These are phyloP conservation scores for Sepioteuthis lessoniana DNA, from an alignment of 2,888 invertebrate species.

Conservation along the genomic window DNA sequence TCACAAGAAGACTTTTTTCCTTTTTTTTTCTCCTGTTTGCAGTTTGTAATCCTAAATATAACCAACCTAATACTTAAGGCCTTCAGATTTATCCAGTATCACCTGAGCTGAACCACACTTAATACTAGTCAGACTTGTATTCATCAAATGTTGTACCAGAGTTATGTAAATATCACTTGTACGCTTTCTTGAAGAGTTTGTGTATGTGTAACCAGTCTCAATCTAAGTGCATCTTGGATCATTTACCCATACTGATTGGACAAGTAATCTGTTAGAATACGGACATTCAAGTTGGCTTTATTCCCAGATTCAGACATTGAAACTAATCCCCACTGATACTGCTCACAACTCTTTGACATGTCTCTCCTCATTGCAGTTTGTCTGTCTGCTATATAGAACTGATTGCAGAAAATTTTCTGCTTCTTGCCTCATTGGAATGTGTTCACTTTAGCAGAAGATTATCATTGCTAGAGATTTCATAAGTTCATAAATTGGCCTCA, in stretches of 20 bases:
- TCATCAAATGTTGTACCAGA: not conserved
- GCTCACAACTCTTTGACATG: not conserved
- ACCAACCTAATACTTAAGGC: not conserved
- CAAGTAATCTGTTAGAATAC: constrained; percentile 12
- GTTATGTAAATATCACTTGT: not conserved
- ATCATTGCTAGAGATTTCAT: not conserved
- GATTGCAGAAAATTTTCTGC: not conserved
- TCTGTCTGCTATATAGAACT: not conserved
- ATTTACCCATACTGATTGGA: constrained; percentile 1
- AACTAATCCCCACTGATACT: not conserved
- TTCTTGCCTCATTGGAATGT: not conserved
- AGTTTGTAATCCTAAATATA: not conserved
- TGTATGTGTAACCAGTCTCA: not conserved
- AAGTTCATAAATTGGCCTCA: not conserved
- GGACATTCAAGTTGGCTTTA: constrained; percentile 18
- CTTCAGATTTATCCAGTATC: not conserved
- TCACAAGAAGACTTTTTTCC: not conserved
- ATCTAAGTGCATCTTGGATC: not conserved
- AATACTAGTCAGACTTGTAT: not conserved
- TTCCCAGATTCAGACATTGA: constrained; percentile 23
- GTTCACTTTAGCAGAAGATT: not conserved
- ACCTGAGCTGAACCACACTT: too few species aligned
- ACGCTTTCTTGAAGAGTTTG: not conserved
- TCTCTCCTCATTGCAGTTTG: not conserved
- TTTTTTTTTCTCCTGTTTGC: not conserved